Conservation (phyloP, 2,113 vertebrate species). For the Sturnira hondurensis region DNA sequence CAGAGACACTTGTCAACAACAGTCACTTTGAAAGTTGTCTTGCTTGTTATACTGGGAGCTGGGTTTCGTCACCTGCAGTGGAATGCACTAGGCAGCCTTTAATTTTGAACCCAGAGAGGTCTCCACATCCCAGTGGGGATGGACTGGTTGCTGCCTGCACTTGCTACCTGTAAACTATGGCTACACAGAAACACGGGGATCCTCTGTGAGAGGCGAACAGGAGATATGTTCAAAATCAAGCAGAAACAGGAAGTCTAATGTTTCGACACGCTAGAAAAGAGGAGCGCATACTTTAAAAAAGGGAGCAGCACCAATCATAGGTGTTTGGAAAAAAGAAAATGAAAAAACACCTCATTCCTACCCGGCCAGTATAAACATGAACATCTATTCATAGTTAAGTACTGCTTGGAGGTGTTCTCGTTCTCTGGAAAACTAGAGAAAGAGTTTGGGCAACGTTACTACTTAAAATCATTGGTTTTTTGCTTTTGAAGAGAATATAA, state of each 20-base stretch:
- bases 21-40: slow-evolving; percentile 57
- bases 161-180: background rate
- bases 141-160: slow-evolving; percentile 35
- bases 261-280: slow-evolving; percentile 49
- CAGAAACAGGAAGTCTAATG: slow-evolving; percentile 58
- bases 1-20: slow-evolving; percentile 65
- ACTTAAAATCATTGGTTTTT: background rate
- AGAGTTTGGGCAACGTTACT: background rate
- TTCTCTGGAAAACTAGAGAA: slow-evolving; percentile 24
- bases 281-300: background rate
- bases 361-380: slow-evolving; percentile 64
- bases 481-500: background rate
- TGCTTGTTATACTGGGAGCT: slow-evolving; percentile 73
- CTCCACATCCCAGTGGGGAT: slow-evolving; percentile 9
- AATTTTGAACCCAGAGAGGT: slow-evolving; percentile 54
- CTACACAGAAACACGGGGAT: slow-evolving; percentile 19
- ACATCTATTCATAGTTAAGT: slow-evolving; percentile 46
- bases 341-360: slow-evolving; percentile 40
- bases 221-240: slow-evolving; percentile 26
- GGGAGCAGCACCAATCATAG: slow-evolving; percentile 22
- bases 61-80: slow-evolving; percentile 56
- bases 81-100: slow-evolving; percentile 55
- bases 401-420: slow-evolving; percentile 11
- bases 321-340: background rate
- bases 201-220: background rate